These are phyloP conservation scores for Daphoenositta chrysoptera DNA, from an alignment of 2,113 vertebrate species.

Conservation along the genomic window DNA sequence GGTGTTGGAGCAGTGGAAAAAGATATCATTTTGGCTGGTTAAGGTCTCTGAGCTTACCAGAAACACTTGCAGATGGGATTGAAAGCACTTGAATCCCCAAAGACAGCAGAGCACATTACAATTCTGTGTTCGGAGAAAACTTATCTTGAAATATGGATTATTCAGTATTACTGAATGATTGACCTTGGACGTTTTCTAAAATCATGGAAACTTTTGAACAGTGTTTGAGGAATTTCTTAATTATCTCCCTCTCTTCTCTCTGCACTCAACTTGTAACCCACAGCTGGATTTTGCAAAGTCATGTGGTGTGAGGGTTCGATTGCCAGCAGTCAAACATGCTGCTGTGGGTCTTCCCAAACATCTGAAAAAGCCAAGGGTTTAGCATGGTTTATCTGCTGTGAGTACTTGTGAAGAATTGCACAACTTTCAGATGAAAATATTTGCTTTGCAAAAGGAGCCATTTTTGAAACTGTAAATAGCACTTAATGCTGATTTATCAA, in stretches of 20 bases:
- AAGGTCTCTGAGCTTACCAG: not conserved
- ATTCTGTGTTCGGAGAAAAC: not conserved
- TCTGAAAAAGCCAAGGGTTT: not conserved
- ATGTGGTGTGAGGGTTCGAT: not conserved
- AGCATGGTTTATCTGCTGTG: not conserved
- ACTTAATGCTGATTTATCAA: not conserved
- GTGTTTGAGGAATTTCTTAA: not conserved
- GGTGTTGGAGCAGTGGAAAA: not conserved
- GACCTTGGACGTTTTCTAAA: not conserved
- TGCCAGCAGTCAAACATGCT: not conserved
- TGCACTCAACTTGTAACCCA: not conserved
- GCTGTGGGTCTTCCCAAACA: not conserved
- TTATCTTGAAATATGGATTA: not conserved
- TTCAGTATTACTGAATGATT: not conserved
- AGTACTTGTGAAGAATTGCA: not conserved
- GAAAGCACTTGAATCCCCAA: not conserved
- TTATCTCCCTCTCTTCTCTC: not conserved
- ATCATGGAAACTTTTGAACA: not conserved
- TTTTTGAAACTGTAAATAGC: not conserved
- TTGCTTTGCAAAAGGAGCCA: not conserved
- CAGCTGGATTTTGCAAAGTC: not conserved
- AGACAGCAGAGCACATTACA: fast-evolving
- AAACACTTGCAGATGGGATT: not conserved
- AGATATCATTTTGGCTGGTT: not conserved
- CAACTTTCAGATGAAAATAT: constrained; percentile 12